Evolutionary conservation across 2,888 invertebrate species (phyloP).

Genomic region (Caenorhabditis sinica): DNA sequence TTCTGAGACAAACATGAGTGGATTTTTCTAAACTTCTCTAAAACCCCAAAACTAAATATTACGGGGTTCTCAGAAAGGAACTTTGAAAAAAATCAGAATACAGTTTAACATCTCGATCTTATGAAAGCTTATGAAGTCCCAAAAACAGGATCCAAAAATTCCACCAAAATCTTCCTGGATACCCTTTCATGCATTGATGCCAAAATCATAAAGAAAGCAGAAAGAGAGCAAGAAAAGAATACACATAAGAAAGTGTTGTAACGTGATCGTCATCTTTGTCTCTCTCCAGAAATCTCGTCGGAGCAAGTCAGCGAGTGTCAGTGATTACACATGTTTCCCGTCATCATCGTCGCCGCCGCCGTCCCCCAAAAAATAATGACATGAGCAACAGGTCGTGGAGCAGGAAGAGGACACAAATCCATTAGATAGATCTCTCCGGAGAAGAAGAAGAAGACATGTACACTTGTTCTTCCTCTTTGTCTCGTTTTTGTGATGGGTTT

Average conservation of each 20-base stretch:
- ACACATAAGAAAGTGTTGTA: constrained; percentile 44
- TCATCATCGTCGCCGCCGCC: constrained; percentile 18
- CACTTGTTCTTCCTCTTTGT: constrained; percentile 54
- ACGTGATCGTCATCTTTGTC: constrained; percentile 45
- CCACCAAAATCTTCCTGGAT: too few relatives aligned
- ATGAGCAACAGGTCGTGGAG: constrained; percentile 56
- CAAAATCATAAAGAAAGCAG: constrained; percentile 14
- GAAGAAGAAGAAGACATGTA: constrained; percentile 28
- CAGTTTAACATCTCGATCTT: too few relatives aligned
- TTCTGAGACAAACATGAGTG: too few relatives aligned
- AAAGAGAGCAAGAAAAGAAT: constrained; percentile 12
- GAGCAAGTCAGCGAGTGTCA: constrained; percentile 5
- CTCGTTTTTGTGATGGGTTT: constrained; percentile 1
- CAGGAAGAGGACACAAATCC: constrained; percentile 10
- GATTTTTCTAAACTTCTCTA: too few relatives aligned
- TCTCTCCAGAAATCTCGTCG: not conserved
- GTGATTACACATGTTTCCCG: constrained; percentile 64
- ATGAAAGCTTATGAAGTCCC: too few relatives aligned
- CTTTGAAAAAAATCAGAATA: too few relatives aligned
- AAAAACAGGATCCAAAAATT: too few relatives aligned
- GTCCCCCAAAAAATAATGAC: constrained; percentile 58
- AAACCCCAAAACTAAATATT: too few relatives aligned
- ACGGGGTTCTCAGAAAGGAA: too few relatives aligned
- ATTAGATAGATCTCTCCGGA: constrained; percentile 34
- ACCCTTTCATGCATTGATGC: constrained; percentile 5